Conservation (phyloP, 92 coral and sea anemone genomes). For the Galaxea fascicularis region DNA sequence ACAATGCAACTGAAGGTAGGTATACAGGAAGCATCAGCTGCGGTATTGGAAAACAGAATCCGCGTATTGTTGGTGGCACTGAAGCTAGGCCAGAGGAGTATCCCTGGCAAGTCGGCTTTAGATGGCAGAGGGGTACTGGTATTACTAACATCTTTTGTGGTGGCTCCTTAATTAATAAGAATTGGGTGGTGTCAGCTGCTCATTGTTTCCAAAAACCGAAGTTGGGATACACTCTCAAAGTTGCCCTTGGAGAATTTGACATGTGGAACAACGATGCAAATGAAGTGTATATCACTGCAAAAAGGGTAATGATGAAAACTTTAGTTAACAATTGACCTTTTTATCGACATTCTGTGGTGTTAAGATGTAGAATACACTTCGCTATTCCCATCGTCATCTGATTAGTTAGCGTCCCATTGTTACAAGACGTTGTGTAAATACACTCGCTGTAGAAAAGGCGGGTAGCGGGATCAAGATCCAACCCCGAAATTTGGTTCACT, state of each 20-base stretch:
- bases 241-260: conserved; percentile 57
- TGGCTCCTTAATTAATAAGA: conserved; percentile 57
- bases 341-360: too few species aligned
- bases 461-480: too few species aligned
- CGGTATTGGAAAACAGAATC: conserved; percentile 39
- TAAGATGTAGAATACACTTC: too few species aligned
- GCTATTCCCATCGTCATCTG: too few species aligned
- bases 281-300: conserved; percentile 52
- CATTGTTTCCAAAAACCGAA: conserved; percentile 38
- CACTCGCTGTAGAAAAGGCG: too few species aligned
- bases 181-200: conserved; percentile 69
- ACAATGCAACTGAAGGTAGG: background rate
- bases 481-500: too few species aligned
- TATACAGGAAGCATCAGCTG: conserved; percentile 39
- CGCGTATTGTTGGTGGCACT: conserved; percentile 71
- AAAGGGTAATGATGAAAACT: conserved; percentile 7
- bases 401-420: too few species aligned
- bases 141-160: conserved; percentile 55
- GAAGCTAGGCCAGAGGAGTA: conserved; percentile 54
- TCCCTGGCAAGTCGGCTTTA: conserved; percentile 74
- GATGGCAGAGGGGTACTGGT: background rate
- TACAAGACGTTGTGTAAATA: too few species aligned
- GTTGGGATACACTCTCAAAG: conserved; percentile 8
- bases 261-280: conserved; percentile 45
- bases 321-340: too few species aligned